Base-by-base conservation (phyloP, 2,113 vertebrate genomes). In the Rhineura floridana region DNA sequence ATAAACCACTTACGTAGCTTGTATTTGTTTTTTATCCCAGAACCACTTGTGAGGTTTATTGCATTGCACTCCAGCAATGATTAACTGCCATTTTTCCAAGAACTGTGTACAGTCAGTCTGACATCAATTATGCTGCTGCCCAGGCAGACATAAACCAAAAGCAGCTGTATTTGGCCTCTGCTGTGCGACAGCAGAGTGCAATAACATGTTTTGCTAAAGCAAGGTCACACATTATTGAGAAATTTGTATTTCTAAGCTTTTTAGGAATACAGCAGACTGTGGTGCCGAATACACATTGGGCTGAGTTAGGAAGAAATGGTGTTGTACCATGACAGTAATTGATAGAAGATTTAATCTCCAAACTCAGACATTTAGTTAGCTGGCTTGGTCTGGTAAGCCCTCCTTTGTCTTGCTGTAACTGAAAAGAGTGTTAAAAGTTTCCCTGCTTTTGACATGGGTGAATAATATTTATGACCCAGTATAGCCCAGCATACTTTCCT, bases 61-160 rank as follows among this genome's bases (percentile, higher is more conserved):
- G 82, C 93, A 25, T 91, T 95, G 79, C 77, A 87, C 36, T 81
- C 92, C 91, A 92, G 80, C 82, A 96, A 96, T 96, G 87, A 95
- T 96, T 95, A 94, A 95, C 93, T 87, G 85, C 63, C 88, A 76
- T 70, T 91, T 94, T 95, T 93, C 91, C 91, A 91, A 82, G 92
- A 94, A 93, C 23, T 95, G 90, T 95, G 93, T 93, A 93, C 94
- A 69, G 50, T 93, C 59, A 77, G 91, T 80, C 86, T 94, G 95
- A 96, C 95, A 94, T 94, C 88, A 90, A 81, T 95, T 81, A 13
- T 30, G 62, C 85, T 80, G 88, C 91, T 76, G 48, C 91, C 90
- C 87, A 92, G 91, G 89, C 91, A 92, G 91, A 93, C 76, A 46
- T 90, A 93, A 94, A 87, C 78, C 39, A 52, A 87, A 90, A 92